Evolutionary conservation across 2,797 vertebrate species (phyloP).

Genomic region (Coracias cyanogaster): DNA sequence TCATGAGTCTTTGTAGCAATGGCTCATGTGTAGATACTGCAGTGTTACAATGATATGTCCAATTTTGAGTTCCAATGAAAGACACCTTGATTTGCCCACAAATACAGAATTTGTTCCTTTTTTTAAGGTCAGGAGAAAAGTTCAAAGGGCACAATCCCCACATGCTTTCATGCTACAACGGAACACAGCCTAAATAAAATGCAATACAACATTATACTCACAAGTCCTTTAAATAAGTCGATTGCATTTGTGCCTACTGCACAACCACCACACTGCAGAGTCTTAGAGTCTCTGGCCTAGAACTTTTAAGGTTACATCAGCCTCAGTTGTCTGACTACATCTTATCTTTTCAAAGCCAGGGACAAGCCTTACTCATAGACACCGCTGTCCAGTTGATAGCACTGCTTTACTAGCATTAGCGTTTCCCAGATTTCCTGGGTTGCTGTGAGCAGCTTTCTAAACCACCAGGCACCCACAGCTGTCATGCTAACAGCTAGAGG

Average conservation of each 20-base stretch:
- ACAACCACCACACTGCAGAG: not conserved
- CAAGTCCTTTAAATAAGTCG: not conserved
- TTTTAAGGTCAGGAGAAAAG: not conserved
- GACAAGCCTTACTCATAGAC: not conserved
- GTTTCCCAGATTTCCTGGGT: not conserved
- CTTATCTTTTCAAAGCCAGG: not conserved
- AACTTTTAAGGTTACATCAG: not conserved
- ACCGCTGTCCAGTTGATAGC: not conserved
- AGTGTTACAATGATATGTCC: not conserved
- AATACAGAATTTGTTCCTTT: not conserved
- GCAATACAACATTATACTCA: not conserved
- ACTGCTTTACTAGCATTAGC: not conserved
- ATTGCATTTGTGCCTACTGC: not conserved
- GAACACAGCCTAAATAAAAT: not conserved
- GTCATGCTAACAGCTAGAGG: not conserved
- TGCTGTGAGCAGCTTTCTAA: not conserved
- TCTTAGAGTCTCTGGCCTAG: not conserved
- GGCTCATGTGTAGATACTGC: not conserved
- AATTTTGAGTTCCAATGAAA: not conserved
- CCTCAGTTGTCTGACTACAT: not conserved
- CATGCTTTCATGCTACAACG: not conserved
- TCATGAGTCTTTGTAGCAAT: not conserved
- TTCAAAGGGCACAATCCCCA: not conserved
- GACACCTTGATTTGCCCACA: not conserved
- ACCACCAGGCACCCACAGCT: fast-evolving